Evolutionary conservation across 2,888 invertebrate genomes (phyloP).

Genomic region (Copidosoma aretas): DNA sequence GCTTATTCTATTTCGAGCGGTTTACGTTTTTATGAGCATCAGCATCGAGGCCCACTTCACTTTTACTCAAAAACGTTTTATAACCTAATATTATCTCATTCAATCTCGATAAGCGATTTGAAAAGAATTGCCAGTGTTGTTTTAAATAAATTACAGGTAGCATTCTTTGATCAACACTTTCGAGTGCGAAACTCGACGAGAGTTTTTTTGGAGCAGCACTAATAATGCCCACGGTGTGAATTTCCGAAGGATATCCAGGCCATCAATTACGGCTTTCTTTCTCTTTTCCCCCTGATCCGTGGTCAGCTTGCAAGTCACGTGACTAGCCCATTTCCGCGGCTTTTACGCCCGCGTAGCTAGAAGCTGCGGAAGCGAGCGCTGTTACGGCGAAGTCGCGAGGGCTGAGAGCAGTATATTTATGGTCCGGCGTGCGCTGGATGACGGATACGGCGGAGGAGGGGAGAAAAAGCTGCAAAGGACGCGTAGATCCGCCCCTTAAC

Average conservation of each 20-base stretch:
- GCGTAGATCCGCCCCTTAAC: no score
- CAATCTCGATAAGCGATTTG: no score
- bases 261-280: constrained; percentile 39
- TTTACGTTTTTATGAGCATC: no score
- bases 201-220: neutral
- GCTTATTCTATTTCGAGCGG: no score
- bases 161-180: no score
- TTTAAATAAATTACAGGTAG: no score
- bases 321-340: constrained; percentile 43
- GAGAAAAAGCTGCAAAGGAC: constrained; percentile 4
- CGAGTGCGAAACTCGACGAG: neutral
- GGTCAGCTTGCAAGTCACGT: constrained; percentile 47
- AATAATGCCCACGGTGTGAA: no score
- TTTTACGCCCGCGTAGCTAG: constrained; percentile 33
- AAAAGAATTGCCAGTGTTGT: no score
- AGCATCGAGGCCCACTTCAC: no score
- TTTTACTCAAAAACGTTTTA: no score
- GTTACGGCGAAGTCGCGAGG: no score
- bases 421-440: constrained; percentile 29
- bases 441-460: constrained; percentile 9
- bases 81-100: no score
- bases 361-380: neutral
- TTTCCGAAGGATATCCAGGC: constrained; percentile 24
- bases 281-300: constrained; percentile 35
- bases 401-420: constrained; percentile 33